phyloP scores from a whole-genome alignment of 2,797 vertebrate genomes.

The Anguilla marmorata region DNA sequence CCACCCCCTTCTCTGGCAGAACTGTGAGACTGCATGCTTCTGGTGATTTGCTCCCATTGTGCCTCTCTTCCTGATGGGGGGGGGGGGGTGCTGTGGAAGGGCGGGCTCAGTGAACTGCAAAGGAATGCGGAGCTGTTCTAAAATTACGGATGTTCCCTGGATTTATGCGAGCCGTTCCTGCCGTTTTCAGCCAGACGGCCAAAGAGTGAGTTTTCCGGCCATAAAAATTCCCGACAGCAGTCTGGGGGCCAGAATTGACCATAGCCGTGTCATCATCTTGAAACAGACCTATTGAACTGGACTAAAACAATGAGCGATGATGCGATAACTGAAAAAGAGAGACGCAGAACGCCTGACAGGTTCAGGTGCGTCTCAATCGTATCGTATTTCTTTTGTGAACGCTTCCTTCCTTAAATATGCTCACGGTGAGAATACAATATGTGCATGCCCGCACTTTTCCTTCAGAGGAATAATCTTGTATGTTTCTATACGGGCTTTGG shows the following conservation, averaged over 20 bases:
- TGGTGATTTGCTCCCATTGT: conserved; percentile 78
- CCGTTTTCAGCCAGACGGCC: conserved; percentile 61
- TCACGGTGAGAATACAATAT: not conserved
- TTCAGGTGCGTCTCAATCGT: not conserved
- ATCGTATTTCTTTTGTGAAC: not conserved
- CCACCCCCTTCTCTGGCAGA: conserved; percentile 21
- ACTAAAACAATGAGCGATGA: not conserved
- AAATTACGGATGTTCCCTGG: conserved; percentile 74
- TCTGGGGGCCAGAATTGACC: conserved; percentile 5
- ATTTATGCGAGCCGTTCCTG: conserved; percentile 65
- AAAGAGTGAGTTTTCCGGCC: conserved; percentile 62
- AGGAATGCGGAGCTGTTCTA: conserved; percentile 73
- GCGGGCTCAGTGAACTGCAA: conserved; percentile 75
- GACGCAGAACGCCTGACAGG: not conserved
- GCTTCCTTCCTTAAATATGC: not conserved
- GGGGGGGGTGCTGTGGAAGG: conserved; percentile 69
- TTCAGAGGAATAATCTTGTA: not conserved
- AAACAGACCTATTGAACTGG: not conserved
- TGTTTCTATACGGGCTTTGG: not conserved
- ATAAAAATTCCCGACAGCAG: conserved; percentile 34
- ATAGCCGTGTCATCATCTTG: not conserved
- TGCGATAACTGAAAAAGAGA: not conserved
- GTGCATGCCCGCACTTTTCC: not conserved
- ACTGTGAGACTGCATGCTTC: conserved; percentile 75
- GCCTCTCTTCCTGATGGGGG: conserved; percentile 75